phyloP scores from a whole-genome alignment of 2,888 invertebrate genomes.

The Euzophera pinguis region DNA sequence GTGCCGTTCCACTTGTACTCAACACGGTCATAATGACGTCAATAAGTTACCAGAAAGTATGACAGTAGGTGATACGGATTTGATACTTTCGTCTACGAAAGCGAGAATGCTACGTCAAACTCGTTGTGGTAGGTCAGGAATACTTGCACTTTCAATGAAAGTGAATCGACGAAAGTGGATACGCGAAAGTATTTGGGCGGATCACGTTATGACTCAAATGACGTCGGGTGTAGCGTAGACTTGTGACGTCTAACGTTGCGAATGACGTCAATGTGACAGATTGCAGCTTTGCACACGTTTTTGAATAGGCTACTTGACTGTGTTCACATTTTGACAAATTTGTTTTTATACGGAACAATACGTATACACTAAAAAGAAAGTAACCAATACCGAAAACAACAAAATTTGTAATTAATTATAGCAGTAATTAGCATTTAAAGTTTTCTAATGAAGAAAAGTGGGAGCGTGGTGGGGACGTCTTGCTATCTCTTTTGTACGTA shows the following conservation, averaged over 20 bases:
- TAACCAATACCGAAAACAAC: too few species aligned
- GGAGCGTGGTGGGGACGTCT: too few species aligned
- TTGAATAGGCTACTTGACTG: too few species aligned
- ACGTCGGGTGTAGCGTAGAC: not conserved
- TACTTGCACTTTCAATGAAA: slow-evolving; percentile 56
- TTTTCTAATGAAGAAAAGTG: too few species aligned
- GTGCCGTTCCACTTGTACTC: not conserved
- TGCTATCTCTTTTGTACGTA: too few species aligned
- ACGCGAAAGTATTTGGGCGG: slow-evolving; percentile 20
- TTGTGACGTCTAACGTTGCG: not conserved
- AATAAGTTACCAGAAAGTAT: slow-evolving; percentile 28
- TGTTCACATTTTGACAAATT: too few species aligned
- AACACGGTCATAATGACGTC: not conserved
- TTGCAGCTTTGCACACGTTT: too few species aligned
- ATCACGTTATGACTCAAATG: slow-evolving; percentile 22
- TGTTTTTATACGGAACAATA: too few species aligned
- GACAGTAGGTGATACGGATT: slow-evolving; percentile 32
- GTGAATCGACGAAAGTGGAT: slow-evolving; percentile 45
- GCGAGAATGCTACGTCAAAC: slow-evolving; percentile 31
- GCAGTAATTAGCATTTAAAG: too few species aligned
- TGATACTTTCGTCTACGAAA: slow-evolving; percentile 35
- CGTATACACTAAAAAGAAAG: too few species aligned
- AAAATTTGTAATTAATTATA: too few species aligned
- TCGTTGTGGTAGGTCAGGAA: slow-evolving; percentile 43
- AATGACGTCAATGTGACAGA: not conserved